Conservation (phyloP, 2,797 vertebrate genomes). For the Girardinus metallicus region DNA sequence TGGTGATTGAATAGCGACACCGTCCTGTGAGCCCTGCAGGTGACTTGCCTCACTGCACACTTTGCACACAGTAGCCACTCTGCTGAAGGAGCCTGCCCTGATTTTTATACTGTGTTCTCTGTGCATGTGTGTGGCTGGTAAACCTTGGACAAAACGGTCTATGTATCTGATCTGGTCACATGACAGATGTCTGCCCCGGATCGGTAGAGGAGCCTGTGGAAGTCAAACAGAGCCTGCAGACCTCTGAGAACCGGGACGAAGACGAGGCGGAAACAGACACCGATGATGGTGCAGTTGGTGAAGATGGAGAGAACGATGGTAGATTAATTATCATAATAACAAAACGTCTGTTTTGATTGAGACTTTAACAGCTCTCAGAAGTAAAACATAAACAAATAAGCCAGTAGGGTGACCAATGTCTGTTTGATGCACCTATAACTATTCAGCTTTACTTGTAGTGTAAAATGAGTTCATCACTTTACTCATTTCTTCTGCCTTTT, state of each 20-base stretch:
- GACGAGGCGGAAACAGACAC: slow-evolving; percentile 74
- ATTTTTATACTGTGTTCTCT: slow-evolving; percentile 36
- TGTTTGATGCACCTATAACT: background rate
- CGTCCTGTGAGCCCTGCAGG: slow-evolving; percentile 32
- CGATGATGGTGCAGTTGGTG: slow-evolving; percentile 69
- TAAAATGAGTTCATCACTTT: background rate
- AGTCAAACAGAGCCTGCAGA: slow-evolving; percentile 54
- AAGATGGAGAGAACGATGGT: slow-evolving; percentile 67
- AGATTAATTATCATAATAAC: slow-evolving; percentile 54
- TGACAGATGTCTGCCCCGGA: slow-evolving; percentile 65
- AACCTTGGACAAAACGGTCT: slow-evolving; percentile 35
- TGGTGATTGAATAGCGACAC: slow-evolving; percentile 56
- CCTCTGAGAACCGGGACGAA: slow-evolving; percentile 53
- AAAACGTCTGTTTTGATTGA: background rate
- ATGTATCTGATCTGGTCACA: slow-evolving; percentile 71
- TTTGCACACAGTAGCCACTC: slow-evolving; percentile 41
- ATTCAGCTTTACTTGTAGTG: too few relatives aligned
- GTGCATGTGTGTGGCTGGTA: slow-evolving; percentile 42
- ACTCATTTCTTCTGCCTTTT: background rate
- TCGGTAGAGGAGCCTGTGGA: slow-evolving; percentile 59
- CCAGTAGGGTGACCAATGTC: background rate
- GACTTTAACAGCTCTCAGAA: background rate
- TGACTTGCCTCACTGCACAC: slow-evolving; percentile 48
- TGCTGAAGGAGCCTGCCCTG: slow-evolving; percentile 34
- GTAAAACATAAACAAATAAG: background rate